Evolutionary conservation across 2,888 invertebrate genomes (phyloP), one percentile per base, ranked within the genome.

Genomic region (Andrena camellia): DNA sequence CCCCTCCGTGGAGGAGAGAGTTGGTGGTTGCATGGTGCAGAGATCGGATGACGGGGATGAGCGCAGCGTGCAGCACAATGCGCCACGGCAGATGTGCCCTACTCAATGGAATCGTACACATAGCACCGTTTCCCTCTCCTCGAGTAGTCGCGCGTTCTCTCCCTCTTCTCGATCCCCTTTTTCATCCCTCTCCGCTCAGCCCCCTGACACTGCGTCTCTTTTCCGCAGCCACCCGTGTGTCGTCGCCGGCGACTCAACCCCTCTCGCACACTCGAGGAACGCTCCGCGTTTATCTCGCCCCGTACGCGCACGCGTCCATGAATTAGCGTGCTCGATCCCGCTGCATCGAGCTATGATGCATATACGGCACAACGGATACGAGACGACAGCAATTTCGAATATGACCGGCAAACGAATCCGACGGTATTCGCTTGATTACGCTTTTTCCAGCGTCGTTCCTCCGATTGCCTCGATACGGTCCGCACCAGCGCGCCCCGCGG

Each of bases 71-170:
- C 88, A 78, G 81, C 86, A 92, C 89, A 91, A 90, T 89, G 89
- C 88, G 85, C 79, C 83, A 70, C 87, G 84, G 90, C 91, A 90
- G 91, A 92, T 92, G 92, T 90, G 90, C 87, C 86, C 78, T 78
- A 68, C 86, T 87, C 87, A 89, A 89, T 90, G 85, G 80, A 86
- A 89, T 84, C 83, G 48, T 77, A 57, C 74, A 57, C 71, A 62
- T 59, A 23, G 20, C 70, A 42, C 20, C 74, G 52, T 80, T 63
- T 83, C 81, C 71, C 81, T 79, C 78, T 69, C 69, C 67, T 81
- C 83, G 72, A 81, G 76, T 78, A 81, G 72, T 85, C 81, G 73
- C 78, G 10, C 69, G 63, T 68, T 68, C 59, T 64, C 71, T 71
- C 69, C 35, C 48, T 42, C 68, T 42, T 68, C 71, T 76, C 69